These are phyloP conservation scores for Champsocephalus gunnari DNA, from an alignment of 2,797 vertebrate species.

Conservation along the genomic window DNA sequence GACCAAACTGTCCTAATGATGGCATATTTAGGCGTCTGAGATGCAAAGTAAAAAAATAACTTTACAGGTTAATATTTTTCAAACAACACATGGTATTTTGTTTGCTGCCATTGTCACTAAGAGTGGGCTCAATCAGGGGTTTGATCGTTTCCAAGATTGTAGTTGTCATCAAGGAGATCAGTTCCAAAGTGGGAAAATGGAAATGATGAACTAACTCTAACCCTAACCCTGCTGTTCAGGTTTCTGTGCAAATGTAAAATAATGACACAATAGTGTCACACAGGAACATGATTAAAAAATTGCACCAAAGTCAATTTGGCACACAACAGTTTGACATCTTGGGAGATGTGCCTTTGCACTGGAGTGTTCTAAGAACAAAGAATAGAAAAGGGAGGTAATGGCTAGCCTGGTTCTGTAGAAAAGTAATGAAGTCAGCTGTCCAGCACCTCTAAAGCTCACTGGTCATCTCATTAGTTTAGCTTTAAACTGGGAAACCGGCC, in stretches of 20 bases:
- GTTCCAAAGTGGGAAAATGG: constrained; percentile 8
- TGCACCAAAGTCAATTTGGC: neutral
- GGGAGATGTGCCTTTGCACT: neutral
- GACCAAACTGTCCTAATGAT: neutral
- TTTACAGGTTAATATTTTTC: constrained; percentile 4
- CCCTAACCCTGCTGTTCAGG: neutral
- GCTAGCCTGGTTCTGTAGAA: neutral
- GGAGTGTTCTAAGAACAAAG: neutral
- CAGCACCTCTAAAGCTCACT: constrained; percentile 1
- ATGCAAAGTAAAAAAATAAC: constrained; percentile 12
- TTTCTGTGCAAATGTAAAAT: neutral
- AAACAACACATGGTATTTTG: neutral
- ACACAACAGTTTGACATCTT: neutral
- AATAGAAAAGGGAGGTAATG: neutral
- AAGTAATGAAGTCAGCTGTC: neutral
- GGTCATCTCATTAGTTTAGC: too few relatives aligned
- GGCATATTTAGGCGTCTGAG: constrained; percentile 5
- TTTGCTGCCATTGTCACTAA: neutral
- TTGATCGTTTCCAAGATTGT: neutral
- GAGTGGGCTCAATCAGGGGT: neutral
- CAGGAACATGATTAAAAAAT: neutral
- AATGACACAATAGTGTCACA: neutral
- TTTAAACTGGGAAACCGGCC: too few relatives aligned
- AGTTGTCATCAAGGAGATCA: neutral
- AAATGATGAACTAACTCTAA: neutral